phyloP scores from a whole-genome alignment of 2,113 vertebrate species.

The Cichladusa arquata region DNA sequence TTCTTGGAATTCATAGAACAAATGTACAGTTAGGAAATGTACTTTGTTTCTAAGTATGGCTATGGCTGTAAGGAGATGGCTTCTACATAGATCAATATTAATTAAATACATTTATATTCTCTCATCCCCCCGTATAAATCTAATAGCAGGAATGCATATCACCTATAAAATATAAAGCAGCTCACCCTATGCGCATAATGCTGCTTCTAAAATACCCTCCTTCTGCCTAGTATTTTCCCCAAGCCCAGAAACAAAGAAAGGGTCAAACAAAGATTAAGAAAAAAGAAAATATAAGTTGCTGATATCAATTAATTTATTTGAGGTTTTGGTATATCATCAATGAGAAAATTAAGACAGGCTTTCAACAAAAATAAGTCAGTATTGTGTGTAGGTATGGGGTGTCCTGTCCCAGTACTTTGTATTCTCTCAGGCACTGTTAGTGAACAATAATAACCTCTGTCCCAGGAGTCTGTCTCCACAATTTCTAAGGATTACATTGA shows the following conservation, averaged over 20 bases:
- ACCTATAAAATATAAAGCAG: not conserved
- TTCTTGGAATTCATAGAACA: not conserved
- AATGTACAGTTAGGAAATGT: not conserved
- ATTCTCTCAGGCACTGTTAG: not conserved
- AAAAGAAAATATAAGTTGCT: not conserved
- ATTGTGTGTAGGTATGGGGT: not conserved
- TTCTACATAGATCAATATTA: not conserved
- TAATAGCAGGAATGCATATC: not conserved
- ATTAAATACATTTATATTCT: not conserved
- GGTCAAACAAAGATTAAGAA: not conserved
- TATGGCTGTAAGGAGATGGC: not conserved
- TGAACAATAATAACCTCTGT: not conserved
- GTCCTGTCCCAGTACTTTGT: not conserved
- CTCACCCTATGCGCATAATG: fast-evolving
- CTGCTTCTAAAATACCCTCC: not conserved
- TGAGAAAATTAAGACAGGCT: not conserved
- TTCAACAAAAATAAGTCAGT: not conserved
- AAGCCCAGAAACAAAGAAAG: not conserved
- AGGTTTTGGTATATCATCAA: not conserved
- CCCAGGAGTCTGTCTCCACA: not conserved
- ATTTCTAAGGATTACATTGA: not conserved
- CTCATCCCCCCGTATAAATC: not conserved
- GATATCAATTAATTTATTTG: not conserved
- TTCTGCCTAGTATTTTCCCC: not conserved
- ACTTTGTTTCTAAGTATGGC: not conserved